These are phyloP conservation scores for Willowsia nigromaculata DNA, from an alignment of 2,888 invertebrate species.

Conservation along the genomic window DNA sequence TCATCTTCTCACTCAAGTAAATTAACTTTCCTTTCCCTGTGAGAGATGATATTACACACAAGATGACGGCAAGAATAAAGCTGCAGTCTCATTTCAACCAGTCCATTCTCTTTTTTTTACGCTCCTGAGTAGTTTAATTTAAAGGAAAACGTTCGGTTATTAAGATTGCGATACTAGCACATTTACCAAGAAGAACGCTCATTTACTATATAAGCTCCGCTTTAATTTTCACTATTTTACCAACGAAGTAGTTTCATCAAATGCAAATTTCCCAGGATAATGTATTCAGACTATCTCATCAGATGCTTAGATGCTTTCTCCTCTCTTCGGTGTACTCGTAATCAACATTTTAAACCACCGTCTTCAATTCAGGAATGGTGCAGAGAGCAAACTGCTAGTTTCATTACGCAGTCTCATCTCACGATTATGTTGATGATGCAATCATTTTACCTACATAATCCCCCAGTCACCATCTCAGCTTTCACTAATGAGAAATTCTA, in stretches of 20 bases:
- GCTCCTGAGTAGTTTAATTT: slow-evolving; percentile 46
- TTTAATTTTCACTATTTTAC: slow-evolving; percentile 18
- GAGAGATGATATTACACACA: neutral
- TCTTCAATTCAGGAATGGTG: neutral
- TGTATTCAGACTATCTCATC: slow-evolving; percentile 48
- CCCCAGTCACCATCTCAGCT: slow-evolving; percentile 19
- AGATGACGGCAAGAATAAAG: neutral
- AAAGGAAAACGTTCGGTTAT: slow-evolving; percentile 27
- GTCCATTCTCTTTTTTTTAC: neutral
- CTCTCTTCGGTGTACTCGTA: neutral
- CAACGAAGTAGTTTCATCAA: slow-evolving; percentile 51
- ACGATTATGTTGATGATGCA: slow-evolving; percentile 11
- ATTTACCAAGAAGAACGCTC: neutral
- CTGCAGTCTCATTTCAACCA: neutral
- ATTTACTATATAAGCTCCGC: neutral
- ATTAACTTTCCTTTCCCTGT: slow-evolving; percentile 64
- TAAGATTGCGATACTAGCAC: neutral
- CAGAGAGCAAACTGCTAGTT: neutral
- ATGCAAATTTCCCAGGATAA: slow-evolving; percentile 51
- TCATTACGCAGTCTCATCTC: slow-evolving; percentile 7
- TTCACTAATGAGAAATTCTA: slow-evolving; percentile 63
- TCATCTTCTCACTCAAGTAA: slow-evolving; percentile 65
- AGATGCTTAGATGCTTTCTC: slow-evolving; percentile 1
- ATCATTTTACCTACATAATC: slow-evolving; percentile 53
- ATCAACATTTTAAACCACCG: neutral